Evolutionary conservation across 2,113 vertebrate species (phyloP), one percentile per base, ranked within the genome.

Genomic region (Cavia aperea): DNA sequence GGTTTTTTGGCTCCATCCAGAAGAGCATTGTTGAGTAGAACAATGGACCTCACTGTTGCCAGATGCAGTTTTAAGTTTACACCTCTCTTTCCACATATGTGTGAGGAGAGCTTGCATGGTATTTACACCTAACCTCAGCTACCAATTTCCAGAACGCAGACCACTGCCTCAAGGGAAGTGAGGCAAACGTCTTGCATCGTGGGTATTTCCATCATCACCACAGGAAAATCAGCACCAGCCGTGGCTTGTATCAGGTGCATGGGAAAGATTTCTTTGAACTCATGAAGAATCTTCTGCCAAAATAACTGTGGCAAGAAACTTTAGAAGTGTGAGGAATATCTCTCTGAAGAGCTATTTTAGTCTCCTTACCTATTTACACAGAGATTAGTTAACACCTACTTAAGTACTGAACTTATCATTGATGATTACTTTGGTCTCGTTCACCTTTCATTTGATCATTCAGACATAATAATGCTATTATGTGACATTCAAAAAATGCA

Each of bases 241-340:
- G 79, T 29, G 21, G 31, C 18, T 26, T 24, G 2, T 60, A 18
- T 49, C 56, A n/a, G 33, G 62, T 66, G 21, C 29, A 72, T 79
- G 86, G 78, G 60, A 93, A 88, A 83, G 39, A 75, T 90, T 91
- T 92, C 33, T 93, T 68, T 88, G 11, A 92, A 81, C 36, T n/a
- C 65, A n/a, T n/a, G 46, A 81, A 90, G 39, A 89, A 54, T 65
- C 5, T 78, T 88, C 89, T 93, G 31, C 54, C 75, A 8, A 79
- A 49, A 49, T 63, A 79, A 75, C 24, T 65, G 33, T 51, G 31
- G 12, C 33, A 77, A 78, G 86, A 86, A 15, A 62, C 81, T 5
- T 58, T 62, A 81, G 21, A 81, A 92, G 18, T 8, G 66, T 10
- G 14, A 11, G 88, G 13, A 70, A 13, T 3, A 39, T 36, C 29